phyloP scores from a whole-genome alignment of 2,797 vertebrate species.

The Parotocinclus haroldoi region DNA sequence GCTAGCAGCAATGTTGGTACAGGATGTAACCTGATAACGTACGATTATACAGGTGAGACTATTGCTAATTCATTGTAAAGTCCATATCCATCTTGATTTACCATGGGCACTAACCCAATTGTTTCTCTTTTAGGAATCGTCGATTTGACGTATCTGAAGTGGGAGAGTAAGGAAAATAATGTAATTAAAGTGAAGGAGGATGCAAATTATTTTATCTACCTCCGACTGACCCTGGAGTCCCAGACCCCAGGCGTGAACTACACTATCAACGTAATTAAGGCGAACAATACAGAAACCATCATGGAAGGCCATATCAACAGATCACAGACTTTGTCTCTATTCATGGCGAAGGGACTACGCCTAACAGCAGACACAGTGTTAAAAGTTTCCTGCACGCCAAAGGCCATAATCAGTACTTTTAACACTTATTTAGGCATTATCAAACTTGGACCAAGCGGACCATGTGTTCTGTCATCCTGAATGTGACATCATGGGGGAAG shows the following conservation, averaged over 20 bases:
- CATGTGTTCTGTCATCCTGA: background rate
- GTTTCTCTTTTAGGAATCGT: background rate
- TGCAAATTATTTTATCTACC: slow-evolving; percentile 62
- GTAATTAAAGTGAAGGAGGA: slow-evolving; percentile 22
- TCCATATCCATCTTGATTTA: too few species aligned
- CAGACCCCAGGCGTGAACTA: rapidly evolving
- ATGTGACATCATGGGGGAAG: background rate
- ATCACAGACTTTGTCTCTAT: slow-evolving; percentile 49
- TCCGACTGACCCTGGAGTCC: slow-evolving; percentile 49
- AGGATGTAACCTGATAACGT: background rate
- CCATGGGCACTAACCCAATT: background rate
- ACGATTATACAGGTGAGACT: background rate
- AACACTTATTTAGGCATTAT: slow-evolving; percentile 54
- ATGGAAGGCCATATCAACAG: slow-evolving; percentile 29
- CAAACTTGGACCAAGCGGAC: background rate
- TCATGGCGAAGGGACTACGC: slow-evolving; percentile 42
- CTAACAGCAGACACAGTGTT: rapidly evolving
- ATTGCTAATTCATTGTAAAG: background rate
- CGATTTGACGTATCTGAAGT: background rate
- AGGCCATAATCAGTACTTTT: rapidly evolving
- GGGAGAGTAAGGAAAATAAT: rapidly evolving
- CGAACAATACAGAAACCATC: rapidly evolving
- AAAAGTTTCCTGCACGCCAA: background rate
- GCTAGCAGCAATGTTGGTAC: too few species aligned
- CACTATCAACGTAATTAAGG: background rate